Evolutionary conservation across 2,888 invertebrate species (phyloP).

Genomic region (Atethmia centrago): DNA sequence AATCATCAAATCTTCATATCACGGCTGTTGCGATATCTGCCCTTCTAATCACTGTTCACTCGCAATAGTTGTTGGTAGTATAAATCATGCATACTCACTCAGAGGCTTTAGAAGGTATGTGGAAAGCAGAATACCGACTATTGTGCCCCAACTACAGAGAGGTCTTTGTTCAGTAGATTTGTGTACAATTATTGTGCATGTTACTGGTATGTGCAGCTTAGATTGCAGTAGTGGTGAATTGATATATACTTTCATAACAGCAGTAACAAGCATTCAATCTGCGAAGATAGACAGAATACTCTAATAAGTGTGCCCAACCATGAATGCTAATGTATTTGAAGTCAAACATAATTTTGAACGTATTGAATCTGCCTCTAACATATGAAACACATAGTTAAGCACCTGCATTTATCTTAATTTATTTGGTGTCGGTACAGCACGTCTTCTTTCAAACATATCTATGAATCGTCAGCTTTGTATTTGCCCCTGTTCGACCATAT

Average conservation of each 20-base stretch:
- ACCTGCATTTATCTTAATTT: no score
- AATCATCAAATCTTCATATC: neutral
- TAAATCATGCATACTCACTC: neutral
- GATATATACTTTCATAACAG: neutral
- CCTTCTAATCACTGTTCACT: neutral
- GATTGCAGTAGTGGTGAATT: neutral
- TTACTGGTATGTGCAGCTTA: neutral
- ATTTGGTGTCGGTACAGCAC: no score
- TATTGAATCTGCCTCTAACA: no score
- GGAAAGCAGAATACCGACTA: constrained; percentile 8
- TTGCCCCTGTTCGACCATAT: neutral
- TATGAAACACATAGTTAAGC: no score
- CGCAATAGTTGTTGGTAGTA: neutral
- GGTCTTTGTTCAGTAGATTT: constrained; percentile 22
- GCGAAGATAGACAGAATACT: no score
- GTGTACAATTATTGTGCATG: constrained; percentile 2
- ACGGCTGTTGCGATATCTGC: neutral
- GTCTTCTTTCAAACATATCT: no score
- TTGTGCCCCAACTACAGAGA: neutral
- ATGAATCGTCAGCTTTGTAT: no score
- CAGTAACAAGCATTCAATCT: neutral
- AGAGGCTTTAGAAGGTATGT: neutral
- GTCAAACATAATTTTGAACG: no score
- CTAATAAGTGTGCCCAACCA: no score
- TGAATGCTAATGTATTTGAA: no score